Conservation (phyloP, 1,140 invertebrate genomes). For the Drosophila funebris region DNA sequence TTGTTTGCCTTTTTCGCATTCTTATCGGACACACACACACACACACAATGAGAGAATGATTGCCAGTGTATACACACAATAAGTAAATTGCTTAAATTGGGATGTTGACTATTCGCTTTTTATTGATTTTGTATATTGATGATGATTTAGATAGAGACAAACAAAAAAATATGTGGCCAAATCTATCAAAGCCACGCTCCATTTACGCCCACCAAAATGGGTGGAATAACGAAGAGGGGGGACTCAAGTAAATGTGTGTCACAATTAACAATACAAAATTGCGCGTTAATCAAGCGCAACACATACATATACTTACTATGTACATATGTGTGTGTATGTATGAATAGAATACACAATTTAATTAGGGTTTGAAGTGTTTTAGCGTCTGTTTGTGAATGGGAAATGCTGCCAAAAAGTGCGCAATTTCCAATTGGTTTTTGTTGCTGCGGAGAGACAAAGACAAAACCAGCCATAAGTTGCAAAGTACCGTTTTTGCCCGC, state of each 20-base stretch:
- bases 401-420: slow-evolving; percentile 64
- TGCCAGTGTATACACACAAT: slow-evolving; percentile 26
- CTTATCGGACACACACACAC: neutral
- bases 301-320: neutral
- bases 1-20: too few species aligned
- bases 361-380: slow-evolving; percentile 51
- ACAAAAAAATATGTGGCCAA: slow-evolving; percentile 21
- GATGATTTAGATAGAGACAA: slow-evolving; percentile 35
- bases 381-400: slow-evolving; percentile 31
- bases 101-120: slow-evolving; percentile 32
- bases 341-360: slow-evolving; percentile 62
- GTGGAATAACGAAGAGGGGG: neutral
- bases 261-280: slow-evolving; percentile 71
- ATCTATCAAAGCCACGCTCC: slow-evolving; percentile 77
- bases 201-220: slow-evolving; percentile 46
- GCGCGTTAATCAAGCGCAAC: slow-evolving; percentile 77
- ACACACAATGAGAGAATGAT: neutral
- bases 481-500: slow-evolving; percentile 71
- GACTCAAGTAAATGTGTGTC: slow-evolving; percentile 56
- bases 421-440: slow-evolving; percentile 52
- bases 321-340: neutral
- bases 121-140: slow-evolving; percentile 62
- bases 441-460: slow-evolving; percentile 29
- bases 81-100: slow-evolving; percentile 35
- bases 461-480: slow-evolving; percentile 69